Conservation (phyloP, 2,888 invertebrate species). For the Mythimna pallens region DNA sequence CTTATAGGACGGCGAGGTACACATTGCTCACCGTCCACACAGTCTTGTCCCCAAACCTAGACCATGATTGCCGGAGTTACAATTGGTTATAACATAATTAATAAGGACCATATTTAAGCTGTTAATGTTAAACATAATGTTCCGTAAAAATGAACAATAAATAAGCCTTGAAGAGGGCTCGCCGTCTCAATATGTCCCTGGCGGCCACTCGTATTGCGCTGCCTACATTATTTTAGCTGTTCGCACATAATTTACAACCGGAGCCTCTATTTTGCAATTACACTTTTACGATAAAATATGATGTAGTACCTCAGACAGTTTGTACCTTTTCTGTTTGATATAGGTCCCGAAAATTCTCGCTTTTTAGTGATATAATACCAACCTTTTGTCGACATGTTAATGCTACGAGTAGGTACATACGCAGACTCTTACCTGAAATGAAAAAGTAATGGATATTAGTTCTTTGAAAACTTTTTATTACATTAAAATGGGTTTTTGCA, state of each 20-base stretch:
- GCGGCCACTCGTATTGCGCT: constrained; percentile 74
- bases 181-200: constrained; percentile 75
- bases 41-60: not conserved
- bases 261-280: constrained; percentile 71
- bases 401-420: constrained; percentile 5
- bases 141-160: constrained; percentile 65
- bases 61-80: not conserved
- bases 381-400: constrained; percentile 50
- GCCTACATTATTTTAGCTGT: constrained; percentile 74
- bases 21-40: too few species aligned
- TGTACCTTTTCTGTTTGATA: constrained; percentile 53
- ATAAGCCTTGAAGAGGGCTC: constrained; percentile 69
- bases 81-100: constrained; percentile 24
- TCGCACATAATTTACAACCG: constrained; percentile 78
- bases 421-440: constrained; percentile 60
- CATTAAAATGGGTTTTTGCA: constrained; percentile 24
- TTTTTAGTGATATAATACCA: constrained; percentile 43
- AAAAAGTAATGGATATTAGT: constrained; percentile 49
- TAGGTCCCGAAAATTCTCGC: constrained; percentile 40
- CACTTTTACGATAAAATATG: constrained; percentile 63
- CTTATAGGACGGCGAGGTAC: too few species aligned
- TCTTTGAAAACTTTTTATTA: constrained; percentile 41
- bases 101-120: not conserved
- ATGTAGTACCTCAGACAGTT: constrained; percentile 47
- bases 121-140: constrained; percentile 12